Conservation (phyloP, 2,888 invertebrate species). For the Phortica okadai region DNA sequence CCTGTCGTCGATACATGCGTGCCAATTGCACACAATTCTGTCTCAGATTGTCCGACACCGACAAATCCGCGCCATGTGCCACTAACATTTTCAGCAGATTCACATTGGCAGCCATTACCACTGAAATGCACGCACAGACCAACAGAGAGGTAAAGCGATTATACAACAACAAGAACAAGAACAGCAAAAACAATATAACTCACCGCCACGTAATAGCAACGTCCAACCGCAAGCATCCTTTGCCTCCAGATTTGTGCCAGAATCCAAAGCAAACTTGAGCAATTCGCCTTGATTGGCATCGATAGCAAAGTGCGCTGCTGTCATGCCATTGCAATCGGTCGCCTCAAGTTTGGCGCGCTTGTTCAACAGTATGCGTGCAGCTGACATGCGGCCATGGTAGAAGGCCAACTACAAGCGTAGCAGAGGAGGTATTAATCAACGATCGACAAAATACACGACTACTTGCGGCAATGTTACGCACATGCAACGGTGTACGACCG, state of each 20-base stretch:
- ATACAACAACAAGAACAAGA: not conserved
- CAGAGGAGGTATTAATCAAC: not conserved
- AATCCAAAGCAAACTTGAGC: conserved; percentile 73
- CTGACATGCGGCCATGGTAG: conserved; percentile 72
- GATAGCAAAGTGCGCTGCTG: conserved; percentile 74
- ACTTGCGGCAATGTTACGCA: conserved; percentile 49
- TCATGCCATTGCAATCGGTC: conserved; percentile 72
- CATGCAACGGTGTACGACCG: conserved; percentile 73
- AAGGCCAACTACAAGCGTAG: conserved; percentile 68
- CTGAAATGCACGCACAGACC: conserved; percentile 49
- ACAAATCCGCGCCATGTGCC: conserved; percentile 65
- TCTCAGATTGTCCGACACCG: conserved; percentile 62
- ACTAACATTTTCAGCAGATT: conserved; percentile 71
- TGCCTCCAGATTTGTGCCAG: conserved; percentile 72
- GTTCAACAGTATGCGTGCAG: conserved; percentile 73
- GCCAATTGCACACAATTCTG: conserved; percentile 70
- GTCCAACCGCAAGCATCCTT: conserved; percentile 74
- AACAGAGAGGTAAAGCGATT: not conserved
- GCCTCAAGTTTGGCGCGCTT: conserved; percentile 74
- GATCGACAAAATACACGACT: not conserved
- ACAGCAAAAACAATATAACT: conserved; percentile 33
- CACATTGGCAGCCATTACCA: conserved; percentile 70
- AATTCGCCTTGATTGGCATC: conserved; percentile 74
- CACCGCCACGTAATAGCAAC: conserved; percentile 73
- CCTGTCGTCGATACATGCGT: conserved; percentile 63